Evolutionary conservation across 1,140 invertebrate species (phyloP).

Genomic region (Cardiocondyla obscurior): DNA sequence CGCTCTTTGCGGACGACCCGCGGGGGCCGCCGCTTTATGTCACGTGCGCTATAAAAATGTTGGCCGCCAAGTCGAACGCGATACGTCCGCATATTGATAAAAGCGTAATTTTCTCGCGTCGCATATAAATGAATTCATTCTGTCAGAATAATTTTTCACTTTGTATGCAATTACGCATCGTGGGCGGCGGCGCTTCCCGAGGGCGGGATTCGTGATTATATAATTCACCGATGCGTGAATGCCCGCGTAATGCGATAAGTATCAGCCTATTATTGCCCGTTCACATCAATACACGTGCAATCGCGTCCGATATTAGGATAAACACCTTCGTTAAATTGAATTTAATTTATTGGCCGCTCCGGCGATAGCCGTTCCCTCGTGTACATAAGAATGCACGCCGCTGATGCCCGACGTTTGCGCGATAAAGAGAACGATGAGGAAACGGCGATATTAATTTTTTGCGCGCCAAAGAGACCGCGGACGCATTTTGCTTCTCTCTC

Average conservation of each 20-base stretch:
- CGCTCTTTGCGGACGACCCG: background rate
- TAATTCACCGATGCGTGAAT: slow-evolving; percentile 36
- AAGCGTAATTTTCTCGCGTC: slow-evolving; percentile 29
- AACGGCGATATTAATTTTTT: background rate
- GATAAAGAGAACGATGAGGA: background rate
- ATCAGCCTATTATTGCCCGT: slow-evolving; percentile 43
- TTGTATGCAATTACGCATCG: slow-evolving; percentile 47
- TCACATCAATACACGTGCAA: background rate
- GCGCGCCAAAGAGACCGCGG: background rate
- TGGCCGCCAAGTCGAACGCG: slow-evolving; percentile 1
- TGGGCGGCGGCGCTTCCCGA: slow-evolving; percentile 12
- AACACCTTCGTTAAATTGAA: slow-evolving; percentile 32
- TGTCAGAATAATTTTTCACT: slow-evolving; percentile 54
- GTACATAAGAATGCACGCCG: background rate
- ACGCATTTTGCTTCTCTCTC: background rate
- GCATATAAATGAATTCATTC: slow-evolving; percentile 50
- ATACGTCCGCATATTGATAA: slow-evolving; percentile 47
- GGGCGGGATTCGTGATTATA: slow-evolving; percentile 33
- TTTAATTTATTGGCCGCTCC: slow-evolving; percentile 17
- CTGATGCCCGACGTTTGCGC: background rate
- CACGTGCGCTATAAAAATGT: slow-evolving; percentile 35
- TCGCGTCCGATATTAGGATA: slow-evolving; percentile 35
- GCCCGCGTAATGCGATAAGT: slow-evolving; percentile 45
- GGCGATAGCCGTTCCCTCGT: background rate
- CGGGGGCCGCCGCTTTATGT: background rate